These are phyloP conservation scores for Rhagoletis zephyria DNA, from an alignment of 1,140 invertebrate genomes.

Conservation along the genomic window DNA sequence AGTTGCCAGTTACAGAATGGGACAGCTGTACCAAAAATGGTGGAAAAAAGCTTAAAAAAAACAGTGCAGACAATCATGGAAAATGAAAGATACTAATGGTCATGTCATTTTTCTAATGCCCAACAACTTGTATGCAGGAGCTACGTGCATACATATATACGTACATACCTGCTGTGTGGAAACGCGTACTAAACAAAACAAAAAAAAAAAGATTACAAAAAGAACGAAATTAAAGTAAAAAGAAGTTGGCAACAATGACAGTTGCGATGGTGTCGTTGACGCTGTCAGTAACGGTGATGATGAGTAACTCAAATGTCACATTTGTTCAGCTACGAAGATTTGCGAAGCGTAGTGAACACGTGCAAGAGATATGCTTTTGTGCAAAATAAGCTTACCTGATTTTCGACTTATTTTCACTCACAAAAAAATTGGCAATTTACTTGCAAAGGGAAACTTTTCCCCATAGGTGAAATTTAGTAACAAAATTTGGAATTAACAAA, in stretches of 20 bases:
- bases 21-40: neutral
- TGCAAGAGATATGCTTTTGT: no score
- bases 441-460: no score
- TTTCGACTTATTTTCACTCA: no score
- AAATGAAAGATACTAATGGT: constrained; percentile 30
- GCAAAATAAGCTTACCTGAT: no score
- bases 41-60: neutral
- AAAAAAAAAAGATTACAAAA: neutral
- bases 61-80: neutral
- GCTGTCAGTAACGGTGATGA: neutral
- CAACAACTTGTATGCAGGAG: neutral
- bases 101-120: constrained; percentile 18
- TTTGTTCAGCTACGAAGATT: neutral
- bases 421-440: no score
- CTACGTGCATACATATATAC: neutral
- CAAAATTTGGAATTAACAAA: no score
- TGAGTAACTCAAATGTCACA: constrained; percentile 12
- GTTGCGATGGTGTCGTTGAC: neutral
- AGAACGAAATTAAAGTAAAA: neutral
- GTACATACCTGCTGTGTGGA: no score
- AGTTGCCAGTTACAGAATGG: neutral
- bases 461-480: no score
- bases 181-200: neutral
- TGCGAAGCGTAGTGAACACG: no score
- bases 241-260: neutral